Percentiles rank a stretch among this genome's conserved stretches.
These are phyloP conservation scores for Drosophila nr. medialis DNA, from an alignment of 2,888 invertebrate species.

Conservation along the genomic window DNA sequence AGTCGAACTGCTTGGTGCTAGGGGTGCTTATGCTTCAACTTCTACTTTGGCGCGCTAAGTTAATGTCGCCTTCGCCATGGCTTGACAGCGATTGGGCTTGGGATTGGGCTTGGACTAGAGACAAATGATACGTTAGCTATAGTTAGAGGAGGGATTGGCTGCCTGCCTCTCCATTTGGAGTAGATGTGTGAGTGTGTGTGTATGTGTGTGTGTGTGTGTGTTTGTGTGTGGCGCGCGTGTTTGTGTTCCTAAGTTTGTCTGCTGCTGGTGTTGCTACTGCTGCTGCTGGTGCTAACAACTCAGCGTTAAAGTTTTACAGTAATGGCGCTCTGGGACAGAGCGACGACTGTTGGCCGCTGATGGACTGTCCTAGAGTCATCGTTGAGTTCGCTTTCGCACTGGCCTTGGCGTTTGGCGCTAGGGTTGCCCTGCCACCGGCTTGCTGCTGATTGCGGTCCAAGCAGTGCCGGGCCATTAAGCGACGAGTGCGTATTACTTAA, in stretches of 20 bases:
- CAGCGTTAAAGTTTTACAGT: slow-evolving; percentile 80
- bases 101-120: slow-evolving; percentile 31
- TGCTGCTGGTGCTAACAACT: slow-evolving; percentile 62
- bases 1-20: background rate
- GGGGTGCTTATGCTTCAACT: background rate
- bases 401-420: slow-evolving; percentile 4
- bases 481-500: slow-evolving; percentile 76
- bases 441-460: slow-evolving; percentile 40
- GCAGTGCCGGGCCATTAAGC: slow-evolving; percentile 69
- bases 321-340: slow-evolving; percentile 74
- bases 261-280: slow-evolving; percentile 56
- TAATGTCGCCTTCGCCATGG: slow-evolving; percentile 34
- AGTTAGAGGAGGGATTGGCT: slow-evolving; percentile 20
- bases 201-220: slow-evolving; percentile 27
- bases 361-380: slow-evolving; percentile 63
- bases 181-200: slow-evolving; percentile 41
- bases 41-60: slow-evolving; percentile 33
- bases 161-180: slow-evolving; percentile 13
- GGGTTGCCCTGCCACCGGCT: slow-evolving; percentile 3
- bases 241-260: slow-evolving; percentile 75
- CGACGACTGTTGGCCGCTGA: slow-evolving; percentile 52
- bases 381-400: background rate
- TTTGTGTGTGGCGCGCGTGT: slow-evolving; percentile 59
- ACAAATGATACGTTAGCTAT: slow-evolving; percentile 37
- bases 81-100: slow-evolving; percentile 44